Conservation (phyloP, 2,113 vertebrate genomes). For the Holacanthus passer region DNA sequence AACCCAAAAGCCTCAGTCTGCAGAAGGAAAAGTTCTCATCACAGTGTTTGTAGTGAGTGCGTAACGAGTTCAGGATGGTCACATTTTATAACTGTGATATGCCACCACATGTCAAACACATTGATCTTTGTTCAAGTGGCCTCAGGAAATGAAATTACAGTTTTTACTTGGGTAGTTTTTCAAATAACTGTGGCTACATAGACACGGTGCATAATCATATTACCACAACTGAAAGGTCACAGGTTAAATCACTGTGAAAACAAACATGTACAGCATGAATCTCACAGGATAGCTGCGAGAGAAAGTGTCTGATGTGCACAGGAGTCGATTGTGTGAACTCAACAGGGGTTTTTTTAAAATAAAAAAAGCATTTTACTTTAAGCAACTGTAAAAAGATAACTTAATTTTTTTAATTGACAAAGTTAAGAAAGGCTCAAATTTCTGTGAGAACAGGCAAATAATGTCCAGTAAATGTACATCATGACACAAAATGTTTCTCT, state of each 20-base stretch:
- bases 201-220: not conserved
- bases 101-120: not conserved
- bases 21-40: constrained; percentile 8
- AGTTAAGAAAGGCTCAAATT: too few relatives aligned
- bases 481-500: too few relatives aligned
- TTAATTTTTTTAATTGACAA: not conserved
- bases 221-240: not conserved
- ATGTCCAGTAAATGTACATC: not conserved
- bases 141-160: not conserved
- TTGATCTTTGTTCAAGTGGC: not conserved
- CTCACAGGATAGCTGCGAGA: not conserved
- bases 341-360: not conserved
- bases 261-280: not conserved
- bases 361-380: not conserved
- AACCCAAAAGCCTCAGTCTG: not conserved
- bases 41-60: not conserved
- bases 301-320: not conserved
- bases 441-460: not conserved
- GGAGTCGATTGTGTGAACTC: not conserved
- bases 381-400: too few relatives aligned
- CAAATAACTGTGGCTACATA: constrained; percentile 5
- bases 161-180: constrained; percentile 8
- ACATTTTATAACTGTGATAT: not conserved
- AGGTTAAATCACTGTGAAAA: not conserved
- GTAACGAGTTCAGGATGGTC: not conserved